Evolutionary conservation across 2,888 invertebrate species (phyloP), one percentile per base, ranked within the genome.

Genomic region (Eledona agricola): DNA sequence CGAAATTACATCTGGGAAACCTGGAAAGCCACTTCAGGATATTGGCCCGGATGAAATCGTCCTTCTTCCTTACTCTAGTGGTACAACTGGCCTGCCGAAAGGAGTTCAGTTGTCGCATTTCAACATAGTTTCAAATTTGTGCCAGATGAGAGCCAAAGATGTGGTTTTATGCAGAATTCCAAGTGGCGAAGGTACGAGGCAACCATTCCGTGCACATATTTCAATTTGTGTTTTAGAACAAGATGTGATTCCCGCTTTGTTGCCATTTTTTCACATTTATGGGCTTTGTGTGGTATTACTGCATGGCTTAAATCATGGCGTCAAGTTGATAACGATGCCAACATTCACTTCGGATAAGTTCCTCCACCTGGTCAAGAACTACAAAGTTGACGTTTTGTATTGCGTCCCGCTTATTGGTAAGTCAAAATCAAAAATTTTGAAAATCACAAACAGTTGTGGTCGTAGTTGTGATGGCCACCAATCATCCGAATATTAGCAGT

Each of bases 1-100:
- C 34, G 85, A 84, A 69, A 62, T 84, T 65, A 15, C 71, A 66
- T 3, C 76, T 65, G 74, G 72, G n/a, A 66, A 71, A 22, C 66
- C 71, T 1, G 78, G 78, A 4, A 77, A 26, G n/a, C 40, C 40
- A 3, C 19, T 78, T 62, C 73, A 79, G 2, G 82, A 84, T 60
- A 16, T 70, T 66, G 2, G 76, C 66, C 73, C 72, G 6, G 66
- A 71, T 22, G 88, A 89, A 61, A 72, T 85, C 2, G 82, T 82
- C 0, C 74, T 88, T 16, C 75, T 93, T 65, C 90, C 90, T 0
- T 93, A 88, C 72, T 92, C 92, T 1, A 91, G 91, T 71, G 90
- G 90, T 1, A 93, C 93, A 0, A 93, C 92, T 0, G 93, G 93
- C 0, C 55, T 87, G 37, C 87, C 89, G 0, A 90, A 90, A 76